These are phyloP conservation scores for Crambe crambe DNA, from an alignment of 37 sponge, comb jelly and placozoan genomes.

Conservation along the genomic window DNA sequence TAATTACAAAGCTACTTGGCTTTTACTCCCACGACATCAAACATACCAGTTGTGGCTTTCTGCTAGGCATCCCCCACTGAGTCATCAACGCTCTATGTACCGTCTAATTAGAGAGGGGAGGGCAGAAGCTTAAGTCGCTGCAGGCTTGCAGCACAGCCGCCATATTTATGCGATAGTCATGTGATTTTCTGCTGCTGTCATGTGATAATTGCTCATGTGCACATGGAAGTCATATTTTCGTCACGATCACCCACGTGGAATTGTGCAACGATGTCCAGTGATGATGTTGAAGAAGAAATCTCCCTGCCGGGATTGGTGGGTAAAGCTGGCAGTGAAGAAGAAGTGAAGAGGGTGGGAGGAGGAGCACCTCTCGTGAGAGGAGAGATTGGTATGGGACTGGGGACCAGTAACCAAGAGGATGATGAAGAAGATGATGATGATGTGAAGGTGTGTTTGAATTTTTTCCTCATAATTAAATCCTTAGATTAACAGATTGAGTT, in stretches of 20 bases:
- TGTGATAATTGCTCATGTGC: not conserved
- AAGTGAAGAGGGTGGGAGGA: not conserved
- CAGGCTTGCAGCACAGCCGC: too few relatives aligned
- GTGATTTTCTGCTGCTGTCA: too few relatives aligned
- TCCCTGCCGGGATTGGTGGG: slow-evolving; percentile 15
- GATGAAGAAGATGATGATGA: slow-evolving; percentile 52
- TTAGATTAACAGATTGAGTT: not conserved
- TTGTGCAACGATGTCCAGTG: not conserved
- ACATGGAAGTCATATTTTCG: not conserved
- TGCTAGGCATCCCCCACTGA: not conserved
- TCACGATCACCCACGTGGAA: not conserved
- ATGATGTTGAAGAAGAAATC: not conserved
- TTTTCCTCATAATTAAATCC: not conserved
- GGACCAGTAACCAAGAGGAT: not conserved
- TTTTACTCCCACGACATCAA: not conserved
- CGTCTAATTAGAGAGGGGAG: too few relatives aligned
- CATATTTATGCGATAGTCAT: too few relatives aligned
- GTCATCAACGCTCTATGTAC: too few relatives aligned
- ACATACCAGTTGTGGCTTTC: not conserved
- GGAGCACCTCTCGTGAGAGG: not conserved
- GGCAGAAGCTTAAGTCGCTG: too few relatives aligned
- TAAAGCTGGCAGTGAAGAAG: not conserved
- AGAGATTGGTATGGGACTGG: not conserved
- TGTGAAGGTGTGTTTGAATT: slow-evolving; percentile 8
- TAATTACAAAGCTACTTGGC: not conserved